Base-by-base conservation (phyloP, 2,888 invertebrate genomes). In the Autographa gamma region DNA sequence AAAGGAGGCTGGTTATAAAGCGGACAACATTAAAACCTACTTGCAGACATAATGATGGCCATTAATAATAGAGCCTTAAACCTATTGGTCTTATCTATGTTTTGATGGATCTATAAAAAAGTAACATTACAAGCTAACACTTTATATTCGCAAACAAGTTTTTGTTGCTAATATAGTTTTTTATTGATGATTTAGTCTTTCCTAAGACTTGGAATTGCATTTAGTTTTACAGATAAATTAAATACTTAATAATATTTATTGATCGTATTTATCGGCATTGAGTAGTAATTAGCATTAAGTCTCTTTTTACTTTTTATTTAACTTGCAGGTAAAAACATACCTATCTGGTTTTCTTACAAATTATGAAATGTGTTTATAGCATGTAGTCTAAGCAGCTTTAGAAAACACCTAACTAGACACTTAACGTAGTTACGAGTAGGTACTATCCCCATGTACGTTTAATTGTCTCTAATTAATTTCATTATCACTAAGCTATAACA, bases 81-180 rank as follows among this genome's bases (percentile, higher is more conserved):
- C 38, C 16, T 62, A 62, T 69, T 19, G 54, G 25, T 69, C 25
- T 62, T 41, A 75, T 76, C 31, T 38, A 9, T 19, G 43, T 65
- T 62, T 58, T 71, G 63, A 76, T 77, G 32, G 60, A 60, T 18
- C 34, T 43, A 71, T 61, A 65, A 79, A 76, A 77, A 76, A 63
- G 38, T 63, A 62, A 63, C 58, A 14, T 32, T 48, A 52, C 60
- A 58, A 68, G 54, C 54, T 13, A 56, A 56, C 54, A 19, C 54
- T 19, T 64, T 65, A 54, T 62, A 64, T 62, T 65, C 18, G 13
- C n/a, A 54, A 77, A 77, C 77, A 60, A 25, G 65, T 68, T 68
- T 67, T 52, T 64, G 54, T 66, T 9, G 38, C n/a, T 38, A 60
- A 58, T 67, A 63, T 65, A 18, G 14, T 56, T 79, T 76, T 65